Percentiles rank a stretch among this genome's conserved stretches.
Evolutionary conservation across 2,888 invertebrate species (phyloP).

Genomic region (Thera obeliscata): DNA sequence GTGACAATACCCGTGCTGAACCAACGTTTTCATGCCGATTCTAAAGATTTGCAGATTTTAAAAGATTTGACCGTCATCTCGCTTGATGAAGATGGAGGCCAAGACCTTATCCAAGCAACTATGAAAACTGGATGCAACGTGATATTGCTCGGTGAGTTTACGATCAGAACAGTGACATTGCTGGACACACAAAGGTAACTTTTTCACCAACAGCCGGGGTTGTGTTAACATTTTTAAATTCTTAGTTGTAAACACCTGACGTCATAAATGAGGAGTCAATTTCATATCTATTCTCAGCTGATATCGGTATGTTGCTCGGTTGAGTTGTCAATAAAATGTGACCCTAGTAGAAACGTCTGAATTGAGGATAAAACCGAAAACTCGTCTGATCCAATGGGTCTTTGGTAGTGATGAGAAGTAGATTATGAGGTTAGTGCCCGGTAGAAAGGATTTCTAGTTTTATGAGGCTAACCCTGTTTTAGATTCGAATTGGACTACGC

Average conservation of each 20-base stretch:
- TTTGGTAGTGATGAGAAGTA: background rate
- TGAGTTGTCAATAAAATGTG: no score
- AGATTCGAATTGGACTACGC: background rate
- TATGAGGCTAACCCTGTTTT: background rate
- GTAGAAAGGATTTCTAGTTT: background rate
- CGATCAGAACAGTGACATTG: conserved; percentile 2
- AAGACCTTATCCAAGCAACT: conserved; percentile 13
- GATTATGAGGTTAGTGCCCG: background rate
- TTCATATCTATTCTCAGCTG: no score
- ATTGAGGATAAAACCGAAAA: background rate
- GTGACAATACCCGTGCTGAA: background rate
- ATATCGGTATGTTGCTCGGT: no score
- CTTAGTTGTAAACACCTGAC: no score
- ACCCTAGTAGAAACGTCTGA: no score
- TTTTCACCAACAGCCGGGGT: background rate
- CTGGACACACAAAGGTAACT: background rate
- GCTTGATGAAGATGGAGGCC: conserved; percentile 17
- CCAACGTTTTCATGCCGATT: background rate
- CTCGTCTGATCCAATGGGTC: background rate
- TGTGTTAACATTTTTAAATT: no score
- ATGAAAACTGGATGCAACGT: conserved; percentile 20
- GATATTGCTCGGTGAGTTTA: conserved; percentile 12
- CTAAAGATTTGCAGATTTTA: conserved; percentile 1
- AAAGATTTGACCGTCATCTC: conserved; percentile 8
- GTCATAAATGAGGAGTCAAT: no score